A percentile compares a stretch with the other conserved stretches of the same genome.
Evolutionary conservation across 2,113 vertebrate genomes (phyloP).

Genomic region (Mus musculus): GRCm39 chr4:131908001-131908500

Average conservation of each 20-base stretch:
- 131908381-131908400: neutral
- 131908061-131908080: neutral
- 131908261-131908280: neutral
- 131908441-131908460: neutral
- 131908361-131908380: neutral
- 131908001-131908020: neutral
- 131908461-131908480: neutral
- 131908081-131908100: neutral
- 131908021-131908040: neutral
- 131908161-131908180: neutral
- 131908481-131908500: constrained; percentile 52
- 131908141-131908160: neutral
- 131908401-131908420: neutral
- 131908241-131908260: neutral
- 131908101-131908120: neutral
- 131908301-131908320: neutral
- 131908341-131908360: neutral
- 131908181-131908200: neutral
- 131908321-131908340: neutral
- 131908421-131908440: neutral
- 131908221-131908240: too few species aligned
- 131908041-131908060: neutral
- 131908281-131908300: neutral
- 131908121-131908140: neutral
- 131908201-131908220: neutral